Evolutionary conservation across 2,113 vertebrate species (phyloP).

Genomic region (Climacteris rufus): DNA sequence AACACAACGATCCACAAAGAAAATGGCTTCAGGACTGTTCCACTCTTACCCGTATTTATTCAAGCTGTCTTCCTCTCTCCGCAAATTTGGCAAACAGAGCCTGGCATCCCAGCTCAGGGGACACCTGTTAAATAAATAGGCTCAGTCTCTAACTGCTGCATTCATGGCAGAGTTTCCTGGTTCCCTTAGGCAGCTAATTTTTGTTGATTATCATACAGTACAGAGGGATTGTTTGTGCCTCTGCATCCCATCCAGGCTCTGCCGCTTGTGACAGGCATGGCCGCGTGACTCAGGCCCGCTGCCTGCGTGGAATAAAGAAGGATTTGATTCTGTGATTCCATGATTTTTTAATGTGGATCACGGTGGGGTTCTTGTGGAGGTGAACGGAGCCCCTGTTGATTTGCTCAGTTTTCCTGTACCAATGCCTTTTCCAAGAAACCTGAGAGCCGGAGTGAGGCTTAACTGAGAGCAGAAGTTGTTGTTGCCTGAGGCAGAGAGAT

Average conservation of each 20-base stretch:
- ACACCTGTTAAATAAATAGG: conserved; percentile 66
- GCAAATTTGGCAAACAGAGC: conserved; percentile 37
- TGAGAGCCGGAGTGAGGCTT: not conserved
- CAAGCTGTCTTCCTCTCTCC: conserved; percentile 27
- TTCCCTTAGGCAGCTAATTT: conserved; percentile 56
- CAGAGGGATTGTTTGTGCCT: conserved; percentile 38
- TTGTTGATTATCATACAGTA: conserved; percentile 45
- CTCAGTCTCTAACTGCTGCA: conserved; percentile 44
- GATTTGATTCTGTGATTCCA: not conserved
- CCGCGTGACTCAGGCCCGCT: not conserved
- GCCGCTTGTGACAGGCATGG: not conserved
- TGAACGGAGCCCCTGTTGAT: not conserved
- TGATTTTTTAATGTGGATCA: not conserved
- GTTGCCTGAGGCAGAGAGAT: not conserved
- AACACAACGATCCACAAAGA: not conserved
- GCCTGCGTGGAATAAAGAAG: not conserved
- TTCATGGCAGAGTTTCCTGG: conserved; percentile 46
- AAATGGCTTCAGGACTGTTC: conserved; percentile 30
- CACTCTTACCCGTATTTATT: conserved; percentile 20
- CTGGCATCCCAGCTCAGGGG: conserved; percentile 47
- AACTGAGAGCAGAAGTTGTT: not conserved
- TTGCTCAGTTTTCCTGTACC: not conserved
- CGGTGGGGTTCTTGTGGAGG: not conserved
- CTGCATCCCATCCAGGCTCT: not conserved
- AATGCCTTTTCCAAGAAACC: rapidly evolving